These are phyloP conservation scores for Anabas testudineus DNA, from an alignment of 2,797 vertebrate species.

Conservation along the genomic window DNA sequence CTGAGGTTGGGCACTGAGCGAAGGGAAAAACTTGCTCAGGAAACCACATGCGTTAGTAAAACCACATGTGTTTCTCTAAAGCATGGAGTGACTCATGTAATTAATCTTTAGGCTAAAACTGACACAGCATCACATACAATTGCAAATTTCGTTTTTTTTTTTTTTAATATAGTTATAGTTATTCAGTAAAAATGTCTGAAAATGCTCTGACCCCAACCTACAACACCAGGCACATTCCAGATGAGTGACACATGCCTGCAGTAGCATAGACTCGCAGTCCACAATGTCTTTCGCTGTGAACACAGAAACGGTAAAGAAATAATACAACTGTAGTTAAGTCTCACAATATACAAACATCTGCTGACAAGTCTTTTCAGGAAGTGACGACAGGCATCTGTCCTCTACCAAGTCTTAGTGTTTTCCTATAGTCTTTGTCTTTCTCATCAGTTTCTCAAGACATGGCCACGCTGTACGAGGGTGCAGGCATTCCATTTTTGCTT, in stretches of 20 bases:
- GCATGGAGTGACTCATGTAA: conserved; percentile 62
- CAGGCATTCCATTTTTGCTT: conserved; percentile 55
- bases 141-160: neutral
- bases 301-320: conserved; percentile 7
- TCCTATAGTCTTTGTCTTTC: conserved; percentile 6
- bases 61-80: conserved; percentile 41
- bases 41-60: conserved; percentile 64
- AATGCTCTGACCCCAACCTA: conserved; percentile 11
- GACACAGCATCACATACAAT: neutral
- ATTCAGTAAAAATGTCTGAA: conserved; percentile 16
- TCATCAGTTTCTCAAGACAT: conserved; percentile 33
- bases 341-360: conserved; percentile 25
- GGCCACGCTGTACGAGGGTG: conserved; percentile 61
- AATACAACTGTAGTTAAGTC: conserved; percentile 26
- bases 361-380: conserved; percentile 35
- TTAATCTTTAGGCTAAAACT: conserved; percentile 31
- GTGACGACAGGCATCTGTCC: conserved; percentile 7
- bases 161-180: conserved; percentile 4
- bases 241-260: conserved; percentile 25
- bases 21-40: conserved; percentile 67
- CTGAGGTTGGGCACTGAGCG: conserved; percentile 37
- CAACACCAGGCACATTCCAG: conserved; percentile 37
- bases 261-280: neutral
- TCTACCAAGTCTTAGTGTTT: conserved; percentile 4
- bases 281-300: neutral